Evolutionary conservation across 2,888 invertebrate species (phyloP), one percentile per base, ranked within the genome.

Genomic region (Drosophila borealis): DNA sequence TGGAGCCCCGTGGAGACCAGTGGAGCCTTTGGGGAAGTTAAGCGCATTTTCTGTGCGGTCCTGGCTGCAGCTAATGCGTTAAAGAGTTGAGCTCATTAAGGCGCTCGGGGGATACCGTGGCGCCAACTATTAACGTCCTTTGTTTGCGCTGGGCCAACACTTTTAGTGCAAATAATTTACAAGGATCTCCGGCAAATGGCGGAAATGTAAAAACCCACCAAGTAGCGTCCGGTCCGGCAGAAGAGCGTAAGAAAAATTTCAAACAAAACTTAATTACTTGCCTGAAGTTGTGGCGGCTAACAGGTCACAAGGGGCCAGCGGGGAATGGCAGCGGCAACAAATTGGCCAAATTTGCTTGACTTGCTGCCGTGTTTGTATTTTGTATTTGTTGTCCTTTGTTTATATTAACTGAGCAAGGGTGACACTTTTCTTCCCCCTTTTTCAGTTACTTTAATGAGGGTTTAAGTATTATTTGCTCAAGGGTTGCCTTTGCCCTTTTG

Each of bases 281-380:
- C 54, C 80, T 46, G 50, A 60, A 65, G 59, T 64, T 59, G 53
- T 25, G 37, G 29, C 4, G 13, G 42, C 11, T 11, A 17, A n/a
- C 13, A 13, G 13, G 9, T 3, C 4, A 11, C 2, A 10, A 14
- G 25, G 13, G 41, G 29, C 19, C 14, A 36, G 17, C 10, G 36
- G 29, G 9, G 41, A 54, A 61, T 62, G 59, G 63, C 50, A 53
- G 65, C 56, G 46, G 62, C 73, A 78, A 83, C 89, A 83, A 83
- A 83, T 83, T 83, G 89, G 89, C 87, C 83, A 83, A 83, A 83
- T 83, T 88, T 83, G 84, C 83, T 83, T 89, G 83, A 83, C 89
- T 83, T 88, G 78, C 65, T 70, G 77, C 62, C 74, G 60, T 67
- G 70, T 81, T 88, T 74, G 81, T 85, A 76, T 64, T 73, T 69